Percentiles rank a stretch among this genome's conserved stretches.
These are phyloP conservation scores for Anthopleura xanthogrammica DNA, from an alignment of 92 coral and sea anemone genomes.

Conservation along the genomic window DNA sequence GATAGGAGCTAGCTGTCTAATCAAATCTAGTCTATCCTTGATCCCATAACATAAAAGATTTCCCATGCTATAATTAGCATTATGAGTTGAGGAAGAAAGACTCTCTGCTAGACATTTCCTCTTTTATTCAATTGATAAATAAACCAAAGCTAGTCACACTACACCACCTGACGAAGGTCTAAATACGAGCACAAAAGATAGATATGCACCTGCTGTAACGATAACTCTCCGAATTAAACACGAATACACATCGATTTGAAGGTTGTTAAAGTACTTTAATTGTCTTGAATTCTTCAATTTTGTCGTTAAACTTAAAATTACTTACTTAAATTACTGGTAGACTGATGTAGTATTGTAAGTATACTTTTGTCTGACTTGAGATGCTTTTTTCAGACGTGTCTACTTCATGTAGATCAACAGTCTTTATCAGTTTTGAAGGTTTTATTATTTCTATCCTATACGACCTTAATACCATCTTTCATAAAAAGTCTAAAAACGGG, in stretches of 20 bases:
- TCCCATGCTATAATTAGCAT: neutral
- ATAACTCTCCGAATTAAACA: constrained; percentile 1
- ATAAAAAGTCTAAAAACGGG: too few species aligned
- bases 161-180: constrained; percentile 1
- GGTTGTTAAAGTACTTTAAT: neutral
- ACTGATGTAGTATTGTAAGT: too few species aligned
- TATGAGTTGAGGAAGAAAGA: too few species aligned
- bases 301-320: neutral
- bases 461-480: too few species aligned
- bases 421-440: too few species aligned
- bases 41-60: constrained; percentile 10
- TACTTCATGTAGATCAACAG: too few species aligned
- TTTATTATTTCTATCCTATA: too few species aligned
- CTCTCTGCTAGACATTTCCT: constrained; percentile 1
- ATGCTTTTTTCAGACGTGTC: too few species aligned
- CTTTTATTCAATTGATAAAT: neutral
- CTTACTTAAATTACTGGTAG: neutral
- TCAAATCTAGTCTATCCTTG: neutral
- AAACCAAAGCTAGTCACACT: neutral
- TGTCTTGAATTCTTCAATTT: neutral
- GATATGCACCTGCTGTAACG: neutral
- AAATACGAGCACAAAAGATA: neutral
- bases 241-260: neutral
- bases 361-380: too few species aligned
- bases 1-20: constrained; percentile 4